These are phyloP conservation scores for Scartelaos histophorus DNA, from an alignment of 2,113 vertebrate genomes.

Conservation along the genomic window DNA sequence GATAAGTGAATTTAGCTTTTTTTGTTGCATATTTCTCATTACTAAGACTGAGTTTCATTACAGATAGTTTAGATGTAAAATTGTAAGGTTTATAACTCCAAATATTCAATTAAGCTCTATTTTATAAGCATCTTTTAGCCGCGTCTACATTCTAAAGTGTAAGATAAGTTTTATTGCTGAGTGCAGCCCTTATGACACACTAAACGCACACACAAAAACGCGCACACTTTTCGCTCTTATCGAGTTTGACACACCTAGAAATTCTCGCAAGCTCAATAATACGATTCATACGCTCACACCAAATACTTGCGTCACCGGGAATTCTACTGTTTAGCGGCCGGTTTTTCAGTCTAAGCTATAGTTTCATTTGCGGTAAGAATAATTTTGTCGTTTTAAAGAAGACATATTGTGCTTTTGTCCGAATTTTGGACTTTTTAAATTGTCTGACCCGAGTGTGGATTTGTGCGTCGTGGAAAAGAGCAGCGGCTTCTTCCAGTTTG, in stretches of 20 bases:
- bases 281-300: not conserved
- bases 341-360: not conserved
- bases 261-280: not conserved
- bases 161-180: slow-evolving; percentile 1
- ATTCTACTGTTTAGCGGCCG: not conserved
- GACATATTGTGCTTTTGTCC: too few relatives aligned
- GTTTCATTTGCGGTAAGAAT: not conserved
- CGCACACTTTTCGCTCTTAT: not conserved
- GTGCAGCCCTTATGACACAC: slow-evolving; percentile 1
- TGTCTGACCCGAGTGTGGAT: too few relatives aligned
- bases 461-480: too few relatives aligned
- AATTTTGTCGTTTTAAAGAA: not conserved
- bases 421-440: too few relatives aligned
- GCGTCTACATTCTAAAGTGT: not conserved
- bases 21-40: not conserved
- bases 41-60: too few relatives aligned
- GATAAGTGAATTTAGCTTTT: not conserved
- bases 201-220: not conserved
- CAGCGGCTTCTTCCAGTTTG: too few relatives aligned
- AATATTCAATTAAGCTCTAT: not conserved
- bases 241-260: not conserved
- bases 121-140: not conserved
- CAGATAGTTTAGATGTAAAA: not conserved
- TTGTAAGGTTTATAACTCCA: not conserved
- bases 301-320: not conserved